Evolutionary conservation across 2,888 invertebrate genomes (phyloP), one percentile per base, ranked within the genome.

Genomic region (Hyalella azteca): DNA sequence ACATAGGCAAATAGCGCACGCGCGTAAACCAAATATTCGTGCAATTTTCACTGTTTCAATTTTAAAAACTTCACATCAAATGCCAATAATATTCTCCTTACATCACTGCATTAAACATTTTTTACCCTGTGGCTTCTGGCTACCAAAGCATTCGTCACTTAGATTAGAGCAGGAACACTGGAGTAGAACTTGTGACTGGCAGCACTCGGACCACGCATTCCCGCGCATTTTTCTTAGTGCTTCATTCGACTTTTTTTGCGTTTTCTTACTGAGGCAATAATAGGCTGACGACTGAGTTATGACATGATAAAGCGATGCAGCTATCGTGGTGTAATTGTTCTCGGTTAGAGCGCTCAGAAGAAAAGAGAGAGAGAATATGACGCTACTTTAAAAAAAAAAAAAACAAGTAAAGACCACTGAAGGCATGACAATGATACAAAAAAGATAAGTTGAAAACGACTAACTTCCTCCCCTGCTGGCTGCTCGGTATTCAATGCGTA

Each of bases 321-420:
- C 66, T 66, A 66, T 66, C 66, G 66, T 66, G 66, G 66, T 66
- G 66, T 66, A 66, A 66, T 66, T 66, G 66, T 66, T 66, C 66
- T 66, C 66, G 36, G 66, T 66, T 66, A 36, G 66, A 66, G 66
- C 66, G 19, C 36, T 19, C 36, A 9, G 36, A 66, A 36, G 26
- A 59, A 59, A 60, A 59, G 59, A 29, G 22, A 7, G 29, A 59
- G 59, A 66, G 36, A 66, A 66, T 66, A 66, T 15, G 32, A 36
- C 36, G 32, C 19, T 9, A 9, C 19, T 19, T 66, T 36, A 19
- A 36, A 1, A 9, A 66, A 29, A 29, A 66, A 66, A 36, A 36
- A 66, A 36, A 15, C 9, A 66, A 36, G 22, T 54, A 54, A 66
- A 32, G 66, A 66, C 36, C 66, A 11, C n/a, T 19, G 66, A 66